phyloP scores from a whole-genome alignment of 2,797 vertebrate species.

The Brotula barbata region DNA sequence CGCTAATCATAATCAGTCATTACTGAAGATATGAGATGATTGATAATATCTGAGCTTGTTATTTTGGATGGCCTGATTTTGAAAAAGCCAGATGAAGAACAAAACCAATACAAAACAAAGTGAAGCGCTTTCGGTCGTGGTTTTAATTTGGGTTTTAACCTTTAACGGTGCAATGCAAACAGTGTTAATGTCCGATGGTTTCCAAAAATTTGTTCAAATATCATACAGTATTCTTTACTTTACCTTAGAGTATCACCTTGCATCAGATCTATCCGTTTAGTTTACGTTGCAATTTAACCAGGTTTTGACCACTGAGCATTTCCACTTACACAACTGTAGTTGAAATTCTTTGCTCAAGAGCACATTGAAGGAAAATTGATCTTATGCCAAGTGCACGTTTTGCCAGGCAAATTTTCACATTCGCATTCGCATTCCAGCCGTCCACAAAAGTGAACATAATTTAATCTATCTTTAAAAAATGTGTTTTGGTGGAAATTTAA shows the following conservation, averaged over 20 bases:
- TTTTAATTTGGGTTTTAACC: conserved; percentile 16
- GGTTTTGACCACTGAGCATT: background rate
- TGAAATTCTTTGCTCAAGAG: conserved; percentile 6
- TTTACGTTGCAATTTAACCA: too few relatives aligned
- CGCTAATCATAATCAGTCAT: conserved; percentile 3
- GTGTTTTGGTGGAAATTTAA: conserved; percentile 8
- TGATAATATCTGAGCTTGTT: too few relatives aligned
- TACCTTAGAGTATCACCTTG: too few relatives aligned
- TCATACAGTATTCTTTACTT: background rate
- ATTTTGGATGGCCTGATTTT: conserved; percentile 2
- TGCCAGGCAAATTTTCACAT: too few relatives aligned
- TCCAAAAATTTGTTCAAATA: background rate
- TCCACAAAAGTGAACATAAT: conserved; percentile 8
- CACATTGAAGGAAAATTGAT: conserved; percentile 5
- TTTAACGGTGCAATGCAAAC: conserved; percentile 7
- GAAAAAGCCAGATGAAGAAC: conserved; percentile 44
- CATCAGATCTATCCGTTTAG: too few relatives aligned
- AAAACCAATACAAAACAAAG: conserved; percentile 11
- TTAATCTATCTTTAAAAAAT: conserved; percentile 5
- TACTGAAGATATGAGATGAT: background rate
- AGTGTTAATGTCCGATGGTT: conserved; percentile 10
- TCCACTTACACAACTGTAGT: conserved; percentile 1
- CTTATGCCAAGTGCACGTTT: too few relatives aligned
- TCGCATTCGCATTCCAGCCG: too few relatives aligned
- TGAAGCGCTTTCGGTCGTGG: background rate